phyloP scores from a whole-genome alignment of 1,140 invertebrate species.

The Steinernema feltiae region DNA sequence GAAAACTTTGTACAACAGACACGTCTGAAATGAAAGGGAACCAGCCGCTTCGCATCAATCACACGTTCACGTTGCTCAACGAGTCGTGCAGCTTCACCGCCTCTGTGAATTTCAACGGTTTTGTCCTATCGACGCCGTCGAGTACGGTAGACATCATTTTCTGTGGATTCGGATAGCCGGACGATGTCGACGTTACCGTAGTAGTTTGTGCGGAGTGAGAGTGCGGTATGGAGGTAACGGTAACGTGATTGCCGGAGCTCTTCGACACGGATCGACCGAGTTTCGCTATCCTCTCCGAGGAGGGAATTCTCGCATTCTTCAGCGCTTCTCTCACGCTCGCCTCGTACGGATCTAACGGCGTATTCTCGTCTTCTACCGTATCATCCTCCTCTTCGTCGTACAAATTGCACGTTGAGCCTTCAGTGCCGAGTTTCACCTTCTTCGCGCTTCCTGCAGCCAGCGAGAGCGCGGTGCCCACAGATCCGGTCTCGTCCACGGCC shows the following conservation, averaged over 20 bases:
- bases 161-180: neutral
- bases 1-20: neutral
- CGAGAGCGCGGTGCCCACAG: slow-evolving; percentile 31
- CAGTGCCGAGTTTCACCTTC: neutral
- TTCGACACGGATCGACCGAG: slow-evolving; percentile 22
- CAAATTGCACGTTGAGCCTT: slow-evolving; percentile 27
- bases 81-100: slow-evolving; percentile 27
- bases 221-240: neutral
- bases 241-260: slow-evolving; percentile 10
- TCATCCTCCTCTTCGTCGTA: slow-evolving; percentile 23
- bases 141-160: slow-evolving; percentile 22
- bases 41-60: neutral
- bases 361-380: neutral
- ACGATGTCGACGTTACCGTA: neutral
- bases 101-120: slow-evolving; percentile 23
- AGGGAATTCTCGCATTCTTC: slow-evolving; percentile 12
- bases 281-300: neutral
- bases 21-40: neutral
- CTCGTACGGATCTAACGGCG: neutral
- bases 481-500: slow-evolving; percentile 17
- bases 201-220: neutral
- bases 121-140: slow-evolving; percentile 21
- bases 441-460: slow-evolving; percentile 21
- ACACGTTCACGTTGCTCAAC: slow-evolving; percentile 17
- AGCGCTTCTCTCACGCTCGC: slow-evolving; percentile 5